phyloP scores from a whole-genome alignment of 1,140 invertebrate genomes.

The Drosophila serrata region DNA sequence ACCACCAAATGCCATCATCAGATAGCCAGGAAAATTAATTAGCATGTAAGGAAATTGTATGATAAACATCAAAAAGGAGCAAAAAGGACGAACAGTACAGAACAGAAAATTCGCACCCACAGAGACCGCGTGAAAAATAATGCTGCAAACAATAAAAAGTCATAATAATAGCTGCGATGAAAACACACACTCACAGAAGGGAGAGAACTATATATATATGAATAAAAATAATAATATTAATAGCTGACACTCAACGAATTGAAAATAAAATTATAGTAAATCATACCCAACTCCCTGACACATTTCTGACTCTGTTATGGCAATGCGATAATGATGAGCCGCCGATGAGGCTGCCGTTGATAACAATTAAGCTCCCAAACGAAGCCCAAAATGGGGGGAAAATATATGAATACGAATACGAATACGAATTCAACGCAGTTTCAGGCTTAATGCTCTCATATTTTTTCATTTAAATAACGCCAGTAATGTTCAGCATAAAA shows the following conservation, averaged over 20 bases:
- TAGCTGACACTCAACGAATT: slow-evolving; percentile 80
- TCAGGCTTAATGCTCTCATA: slow-evolving; percentile 32
- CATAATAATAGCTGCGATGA: slow-evolving; percentile 65
- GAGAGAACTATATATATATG: slow-evolving; percentile 50
- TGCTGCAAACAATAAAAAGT: slow-evolving; percentile 66
- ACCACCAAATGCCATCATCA: slow-evolving; percentile 14
- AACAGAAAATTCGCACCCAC: neutral
- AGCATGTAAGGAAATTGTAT: slow-evolving; percentile 74
- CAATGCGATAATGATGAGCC: slow-evolving; percentile 66
- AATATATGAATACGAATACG: slow-evolving; percentile 23
- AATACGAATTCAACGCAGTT: slow-evolving; percentile 19
- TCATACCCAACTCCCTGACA: slow-evolving; percentile 29
- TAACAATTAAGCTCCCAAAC: slow-evolving; percentile 68
- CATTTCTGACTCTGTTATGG: neutral
- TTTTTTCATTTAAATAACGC: slow-evolving; percentile 38
- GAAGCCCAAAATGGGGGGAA: slow-evolving; percentile 53
- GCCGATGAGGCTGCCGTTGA: slow-evolving; percentile 54
- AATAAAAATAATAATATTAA: slow-evolving; percentile 74
- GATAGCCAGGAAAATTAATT: slow-evolving; percentile 66
- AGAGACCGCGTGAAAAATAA: slow-evolving; percentile 31
- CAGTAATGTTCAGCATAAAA: slow-evolving; percentile 10
- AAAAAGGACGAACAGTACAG: neutral
- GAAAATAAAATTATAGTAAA: slow-evolving; percentile 79
- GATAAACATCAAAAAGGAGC: slow-evolving; percentile 63
- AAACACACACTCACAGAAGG: slow-evolving; percentile 22